These are phyloP conservation scores for Styela plicata DNA, from an alignment of 23 tunicate species.

Conservation along the genomic window DNA sequence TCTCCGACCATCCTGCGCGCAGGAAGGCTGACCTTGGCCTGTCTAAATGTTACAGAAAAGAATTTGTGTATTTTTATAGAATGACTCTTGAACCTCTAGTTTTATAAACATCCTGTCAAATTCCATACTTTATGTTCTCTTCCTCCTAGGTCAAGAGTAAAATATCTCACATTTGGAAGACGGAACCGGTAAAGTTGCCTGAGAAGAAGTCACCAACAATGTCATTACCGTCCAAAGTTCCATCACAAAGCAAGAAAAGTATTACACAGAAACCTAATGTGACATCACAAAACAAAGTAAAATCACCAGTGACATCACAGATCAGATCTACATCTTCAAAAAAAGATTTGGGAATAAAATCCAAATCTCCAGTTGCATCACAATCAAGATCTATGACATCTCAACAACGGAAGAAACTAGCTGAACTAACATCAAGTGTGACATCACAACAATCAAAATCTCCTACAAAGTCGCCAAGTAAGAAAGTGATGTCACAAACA, in stretches of 20 bases:
- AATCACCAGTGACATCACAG: not conserved
- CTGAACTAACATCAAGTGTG: not conserved
- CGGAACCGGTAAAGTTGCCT: not conserved
- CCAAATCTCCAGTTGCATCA: conserved; percentile 10
- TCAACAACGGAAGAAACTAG: not conserved
- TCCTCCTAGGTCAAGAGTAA: conserved; percentile 47
- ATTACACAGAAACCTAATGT: not conserved
- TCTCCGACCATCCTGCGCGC: too few relatives aligned
- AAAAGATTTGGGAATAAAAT: not conserved
- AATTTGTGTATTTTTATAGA: too few relatives aligned
- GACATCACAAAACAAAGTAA: not conserved
- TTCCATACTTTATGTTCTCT: too few relatives aligned
- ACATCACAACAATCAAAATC: not conserved
- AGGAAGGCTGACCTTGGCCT: too few relatives aligned
- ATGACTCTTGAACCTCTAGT: too few relatives aligned
- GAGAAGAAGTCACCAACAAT: not conserved
- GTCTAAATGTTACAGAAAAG: too few relatives aligned
- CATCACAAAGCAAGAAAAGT: not conserved
- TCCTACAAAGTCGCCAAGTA: not conserved
- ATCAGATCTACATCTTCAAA: not conserved
- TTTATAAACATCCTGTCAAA: too few relatives aligned
- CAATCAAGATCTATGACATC: conserved; percentile 2
- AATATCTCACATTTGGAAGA: conserved; percentile 58
- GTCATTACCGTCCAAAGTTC: not conserved
- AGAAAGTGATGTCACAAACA: not conserved